Percentiles rank a stretch among this genome's conserved stretches.
Conservation (phyloP, 2,888 invertebrate genomes). For the Perizoma flavofasciatum region DNA sequence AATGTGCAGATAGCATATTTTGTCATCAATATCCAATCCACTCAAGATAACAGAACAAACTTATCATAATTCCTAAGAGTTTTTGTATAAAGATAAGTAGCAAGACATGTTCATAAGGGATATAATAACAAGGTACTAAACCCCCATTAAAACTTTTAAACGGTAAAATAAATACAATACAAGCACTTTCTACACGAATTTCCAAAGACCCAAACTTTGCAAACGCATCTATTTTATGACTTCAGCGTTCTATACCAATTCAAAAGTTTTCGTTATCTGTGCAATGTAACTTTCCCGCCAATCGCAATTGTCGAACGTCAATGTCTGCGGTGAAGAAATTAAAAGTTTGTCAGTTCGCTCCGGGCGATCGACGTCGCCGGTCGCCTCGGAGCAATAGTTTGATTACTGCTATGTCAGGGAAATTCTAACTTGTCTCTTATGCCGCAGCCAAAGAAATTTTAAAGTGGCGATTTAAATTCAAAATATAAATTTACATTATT, state of each 20-base stretch:
- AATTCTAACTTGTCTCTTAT: slow-evolving; percentile 36
- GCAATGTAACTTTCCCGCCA: slow-evolving; percentile 77
- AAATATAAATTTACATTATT: too few relatives aligned
- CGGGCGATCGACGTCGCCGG: slow-evolving; percentile 68
- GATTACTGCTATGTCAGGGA: slow-evolving; percentile 49
- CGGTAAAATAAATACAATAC: slow-evolving; percentile 28
- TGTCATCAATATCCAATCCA: too few relatives aligned
- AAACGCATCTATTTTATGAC: slow-evolving; percentile 59
- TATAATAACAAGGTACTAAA: slow-evolving; percentile 30
- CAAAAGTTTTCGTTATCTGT: slow-evolving; percentile 69
- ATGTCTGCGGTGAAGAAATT: slow-evolving; percentile 77
- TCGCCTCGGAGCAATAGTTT: slow-evolving; percentile 54
- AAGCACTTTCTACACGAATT: slow-evolving; percentile 40
- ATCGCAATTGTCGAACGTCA: slow-evolving; percentile 74
- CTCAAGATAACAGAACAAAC: too few relatives aligned
- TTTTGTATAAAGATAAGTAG: background rate
- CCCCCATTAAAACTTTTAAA: slow-evolving; percentile 32
- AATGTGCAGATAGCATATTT: too few relatives aligned
- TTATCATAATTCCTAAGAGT: too few relatives aligned
- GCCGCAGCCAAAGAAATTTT: slow-evolving; percentile 24
- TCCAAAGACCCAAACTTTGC: slow-evolving; percentile 43
- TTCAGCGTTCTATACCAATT: slow-evolving; percentile 53
- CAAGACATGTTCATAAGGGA: slow-evolving; percentile 11
- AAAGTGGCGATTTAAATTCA: background rate
- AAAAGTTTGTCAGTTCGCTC: slow-evolving; percentile 77